phyloP scores from a whole-genome alignment of 2,797 vertebrate genomes.

The Lacerta viridis region DNA sequence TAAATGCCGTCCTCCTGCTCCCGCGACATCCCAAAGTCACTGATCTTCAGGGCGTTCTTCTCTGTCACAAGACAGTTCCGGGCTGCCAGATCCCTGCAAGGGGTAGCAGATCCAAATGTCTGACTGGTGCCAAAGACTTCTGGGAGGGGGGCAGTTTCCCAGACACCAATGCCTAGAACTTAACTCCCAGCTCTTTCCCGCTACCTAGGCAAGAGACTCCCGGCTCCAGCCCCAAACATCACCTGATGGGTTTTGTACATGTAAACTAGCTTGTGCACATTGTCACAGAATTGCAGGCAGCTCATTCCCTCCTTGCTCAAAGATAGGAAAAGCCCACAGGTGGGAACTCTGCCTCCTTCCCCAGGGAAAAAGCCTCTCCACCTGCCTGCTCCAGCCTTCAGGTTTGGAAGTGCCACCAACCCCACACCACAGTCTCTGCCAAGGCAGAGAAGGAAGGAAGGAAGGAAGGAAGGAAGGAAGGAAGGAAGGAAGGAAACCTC shows the following conservation, averaged over 20 bases:
- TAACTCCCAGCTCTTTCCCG: too few species aligned
- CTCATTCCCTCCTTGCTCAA: background rate
- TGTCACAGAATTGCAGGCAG: background rate
- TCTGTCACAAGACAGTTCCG: conserved; percentile 96
- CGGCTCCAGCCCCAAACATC: background rate
- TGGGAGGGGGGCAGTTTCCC: too few species aligned
- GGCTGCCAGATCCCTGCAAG: conserved; percentile 92
- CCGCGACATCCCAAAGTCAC: conserved; percentile 98
- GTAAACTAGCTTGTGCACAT: background rate
- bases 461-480: too few species aligned
- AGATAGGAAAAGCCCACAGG: background rate
- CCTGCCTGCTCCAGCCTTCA: background rate
- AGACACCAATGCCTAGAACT: too few species aligned
- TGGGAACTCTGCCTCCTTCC: background rate
- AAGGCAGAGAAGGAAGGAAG: background rate
- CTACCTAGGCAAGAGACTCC: too few species aligned
- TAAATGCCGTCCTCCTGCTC: conserved; percentile 93
- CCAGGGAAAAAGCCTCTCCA: background rate
- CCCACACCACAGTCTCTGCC: too few species aligned
- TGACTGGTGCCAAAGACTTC: background rate
- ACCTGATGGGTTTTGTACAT: too few species aligned
- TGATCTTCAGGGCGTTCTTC: conserved; percentile 92
- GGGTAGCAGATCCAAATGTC: fast-evolving
- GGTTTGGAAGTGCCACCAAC: fast-evolving
- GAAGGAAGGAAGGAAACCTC: too few species aligned